Base-by-base conservation (phyloP, 2,888 invertebrate species). In the Machimus atricapillus region DNA sequence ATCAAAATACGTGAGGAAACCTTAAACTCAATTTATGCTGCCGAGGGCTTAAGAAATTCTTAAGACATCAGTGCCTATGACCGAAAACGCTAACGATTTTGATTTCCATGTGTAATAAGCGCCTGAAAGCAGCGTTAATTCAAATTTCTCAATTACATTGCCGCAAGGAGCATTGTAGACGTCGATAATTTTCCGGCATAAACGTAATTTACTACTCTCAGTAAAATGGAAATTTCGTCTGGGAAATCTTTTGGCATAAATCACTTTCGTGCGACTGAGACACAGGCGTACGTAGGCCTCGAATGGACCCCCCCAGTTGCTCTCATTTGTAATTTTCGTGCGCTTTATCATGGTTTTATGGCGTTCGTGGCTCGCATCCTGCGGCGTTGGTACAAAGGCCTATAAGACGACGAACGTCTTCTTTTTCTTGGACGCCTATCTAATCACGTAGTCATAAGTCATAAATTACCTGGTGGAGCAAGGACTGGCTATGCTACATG, bases 241-340 rank as follows among this genome's bases (percentile, higher is more conserved):
- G 76, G 34, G 27, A 34, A 76, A 76, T 76, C 37, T 76, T 34
- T 66, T n/a, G 34, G 34, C 76, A 76, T 76, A 76, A 76, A 76
- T 76, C 34, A 76, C 12, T 66, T 66, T 66, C n/a, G 7, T 52
- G 52, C 52, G 52, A n/a, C 52, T 52, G 8, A 52, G 6, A 52
- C n/a, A 52, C 1, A 19, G 52, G 27, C 34, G 5, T 46, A 16
- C 34, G 2, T 74, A 74, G 27, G 34, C 14, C 23, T 76, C n/a
- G 34, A 16, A 12, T 37, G 12, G 74, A 34, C 37, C 76, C 37
- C 58, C 66, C 66, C 27, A 66, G 66, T 66, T 66, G 66, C 66
- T 66, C 66, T 66, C 76, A 76, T 76, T 76, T 76, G 19, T 40
- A 76, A 76, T 76, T 76, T 76, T 76, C 76, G 76, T 76, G 40